Evolutionary conservation across 1,140 invertebrate genomes (phyloP).

Genomic region (Dendrolimus punctatus): DNA sequence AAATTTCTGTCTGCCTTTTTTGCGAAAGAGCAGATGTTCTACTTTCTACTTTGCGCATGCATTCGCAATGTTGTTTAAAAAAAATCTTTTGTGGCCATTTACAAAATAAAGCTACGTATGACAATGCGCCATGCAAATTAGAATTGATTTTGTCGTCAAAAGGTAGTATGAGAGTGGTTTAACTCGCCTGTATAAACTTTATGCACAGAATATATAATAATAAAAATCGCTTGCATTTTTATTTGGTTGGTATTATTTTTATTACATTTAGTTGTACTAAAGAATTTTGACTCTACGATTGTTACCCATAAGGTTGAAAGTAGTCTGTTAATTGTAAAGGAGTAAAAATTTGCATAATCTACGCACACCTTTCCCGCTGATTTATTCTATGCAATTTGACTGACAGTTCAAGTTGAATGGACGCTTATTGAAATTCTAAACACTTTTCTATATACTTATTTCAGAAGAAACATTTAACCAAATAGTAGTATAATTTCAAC

Average conservation of each 20-base stretch:
- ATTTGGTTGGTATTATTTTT: no score
- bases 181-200: no score
- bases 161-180: constrained; percentile 6
- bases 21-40: constrained; percentile 60
- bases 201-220: no score
- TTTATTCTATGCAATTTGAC: constrained; percentile 66
- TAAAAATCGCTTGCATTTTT: no score
- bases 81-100: constrained; percentile 66
- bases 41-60: constrained; percentile 45
- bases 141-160: constrained; percentile 26
- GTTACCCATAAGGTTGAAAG: constrained; percentile 2
- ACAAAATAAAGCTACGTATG: constrained; percentile 56
- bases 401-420: constrained; percentile 57
- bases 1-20: no score
- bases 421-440: neutral
- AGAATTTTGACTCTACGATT: no score
- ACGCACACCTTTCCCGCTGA: constrained; percentile 60
- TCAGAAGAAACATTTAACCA: no score
- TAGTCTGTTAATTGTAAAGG: neutral
- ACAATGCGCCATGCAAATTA: constrained; percentile 70
- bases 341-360: constrained; percentile 59
- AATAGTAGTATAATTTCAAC: no score
- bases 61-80: constrained; percentile 65
- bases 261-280: no score
- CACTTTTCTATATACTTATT: no score